These are phyloP conservation scores for Hoplodrina blanda DNA, from an alignment of 2,888 invertebrate genomes.

Conservation along the genomic window DNA sequence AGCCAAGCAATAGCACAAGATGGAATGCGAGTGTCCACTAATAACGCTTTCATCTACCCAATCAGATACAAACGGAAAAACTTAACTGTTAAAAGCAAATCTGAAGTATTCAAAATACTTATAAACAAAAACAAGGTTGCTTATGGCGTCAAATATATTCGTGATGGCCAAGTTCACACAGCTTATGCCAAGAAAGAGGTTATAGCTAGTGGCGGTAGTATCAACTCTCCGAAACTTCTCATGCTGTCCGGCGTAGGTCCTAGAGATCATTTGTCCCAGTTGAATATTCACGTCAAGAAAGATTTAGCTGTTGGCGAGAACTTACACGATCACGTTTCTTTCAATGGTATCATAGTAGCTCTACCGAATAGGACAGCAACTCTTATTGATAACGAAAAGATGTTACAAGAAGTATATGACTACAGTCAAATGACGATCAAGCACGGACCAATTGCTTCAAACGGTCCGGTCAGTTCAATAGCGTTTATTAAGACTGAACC, in stretches of 20 bases:
- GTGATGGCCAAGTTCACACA: slow-evolving; percentile 63
- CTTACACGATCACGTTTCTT: slow-evolving; percentile 84
- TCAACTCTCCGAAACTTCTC: slow-evolving; percentile 79
- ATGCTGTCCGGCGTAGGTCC: slow-evolving; percentile 84
- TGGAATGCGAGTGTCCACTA: slow-evolving; percentile 91
- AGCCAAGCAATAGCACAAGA: slow-evolving; percentile 89
- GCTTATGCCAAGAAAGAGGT: slow-evolving; percentile 80
- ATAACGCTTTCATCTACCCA: slow-evolving; percentile 92
- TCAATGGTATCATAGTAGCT: slow-evolving; percentile 85
- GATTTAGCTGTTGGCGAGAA: slow-evolving; percentile 83
- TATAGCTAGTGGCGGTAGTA: slow-evolving; percentile 77
- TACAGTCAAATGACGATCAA: slow-evolving; percentile 77
- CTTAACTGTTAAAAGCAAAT: slow-evolving; percentile 85
- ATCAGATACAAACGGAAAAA: slow-evolving; percentile 89
- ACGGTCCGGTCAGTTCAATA: slow-evolving; percentile 89
- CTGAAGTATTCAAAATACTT: slow-evolving; percentile 89
- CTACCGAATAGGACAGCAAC: slow-evolving; percentile 88
- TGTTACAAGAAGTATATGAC: slow-evolving; percentile 79
- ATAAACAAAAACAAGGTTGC: slow-evolving; percentile 85
- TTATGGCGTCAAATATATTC: slow-evolving; percentile 75
- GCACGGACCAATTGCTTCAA: slow-evolving; percentile 87
- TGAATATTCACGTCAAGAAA: slow-evolving; percentile 65
- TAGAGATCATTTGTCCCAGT: slow-evolving; percentile 29
- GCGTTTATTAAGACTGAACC: slow-evolving; percentile 90
- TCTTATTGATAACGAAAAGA: slow-evolving; percentile 75